Evolutionary conservation across 2,888 invertebrate species (phyloP), one percentile per base, ranked within the genome.

Genomic region (Cheilosia scutellata): DNA sequence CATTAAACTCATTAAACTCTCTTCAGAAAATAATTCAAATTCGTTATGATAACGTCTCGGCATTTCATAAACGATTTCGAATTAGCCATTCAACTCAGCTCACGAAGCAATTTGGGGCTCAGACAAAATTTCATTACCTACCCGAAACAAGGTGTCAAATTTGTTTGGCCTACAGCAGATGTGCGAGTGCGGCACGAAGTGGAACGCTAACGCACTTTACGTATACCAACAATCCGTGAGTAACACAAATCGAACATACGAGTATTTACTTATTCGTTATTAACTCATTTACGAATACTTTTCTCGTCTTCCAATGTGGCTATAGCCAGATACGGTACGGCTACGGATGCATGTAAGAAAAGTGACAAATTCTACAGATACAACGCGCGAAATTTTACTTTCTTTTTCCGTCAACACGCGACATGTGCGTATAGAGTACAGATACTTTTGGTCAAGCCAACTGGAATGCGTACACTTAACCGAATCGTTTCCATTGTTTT

Each of bases 1-100:
- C 79, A 83, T 83, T 70, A 83, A 74, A 78, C 83, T 74, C 83
- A 83, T 83, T 83, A 51, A 74, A 79, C 68, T 83, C 37, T 63
- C 78, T 58, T 83, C 68, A 79, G 68, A 58, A 78, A 68, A 60
- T 66, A 63, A 74, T 83, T 83, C 51, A 70, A 63, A 78, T 79
- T 79, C 63, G 62, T 83, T 79, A 70, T 70, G 74, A 83, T 20
- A 72, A 51, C 51, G 72, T 13, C 25, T 57, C n/a, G 57, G 47
- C 47, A 37, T 11, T 37, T 83, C 72, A 57, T 83, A 63, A 83
- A 83, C 66, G 42, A 44, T 78, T 68, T 57, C 5, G 68, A 79
- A 71, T 83, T 70, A 79, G 55, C 37, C 68, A 83, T 83, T 79
- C 83, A 63, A 29, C 55, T 40, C 79, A 62, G 76, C 37, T 31